Evolutionary conservation across 2,113 vertebrate genomes (phyloP), one percentile per base, ranked within the genome.

Genomic region (Tupaia tana): DNA sequence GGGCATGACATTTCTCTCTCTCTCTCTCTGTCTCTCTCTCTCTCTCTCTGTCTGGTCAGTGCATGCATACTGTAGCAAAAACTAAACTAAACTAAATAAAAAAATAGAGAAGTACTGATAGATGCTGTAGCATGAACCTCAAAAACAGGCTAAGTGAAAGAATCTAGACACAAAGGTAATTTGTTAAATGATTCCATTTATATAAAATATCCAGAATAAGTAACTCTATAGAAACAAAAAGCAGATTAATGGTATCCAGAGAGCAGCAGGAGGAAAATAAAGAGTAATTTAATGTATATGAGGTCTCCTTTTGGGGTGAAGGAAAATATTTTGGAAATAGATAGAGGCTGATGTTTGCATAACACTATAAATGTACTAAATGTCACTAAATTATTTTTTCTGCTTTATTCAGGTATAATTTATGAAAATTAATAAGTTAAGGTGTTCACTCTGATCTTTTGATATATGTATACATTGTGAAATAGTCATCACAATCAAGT

Each of bases 201-300:
- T 18, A 91, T 31, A 34, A 92, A 88, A 88, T 90, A 56, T 70
- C 43, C 69, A 94, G 3, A 89, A n/a, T 78, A 82, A 14, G 5
- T 73, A 69, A 93, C 80, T 66, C 29, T 67, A 89, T 11, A 75
- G 14, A 64, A 31, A 90, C 15, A 77, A 14, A 87, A 86, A 88
- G 74, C 13, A 93, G 22, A 74, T 70, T 56, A 87, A 15, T 84
- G n/a, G 59, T 82, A 63, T 25, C 27, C 63, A 92, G 31, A 18
- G 29, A 11, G 52, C 31, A 15, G 5, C 29, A 31, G 13, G 4
- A 84, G 1, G 31, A 15, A 80, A 90, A 84, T 25, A 1, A 24
- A 7, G 3, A 63, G 10, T 85, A 18, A 67, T 13, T 74, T 84
- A 10, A 59, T 56, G 14, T 6, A 74, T 88, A 18, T 0, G 43